These are phyloP conservation scores for Pristis pectinata DNA, from an alignment of 2,797 vertebrate genomes.

Conservation along the genomic window DNA sequence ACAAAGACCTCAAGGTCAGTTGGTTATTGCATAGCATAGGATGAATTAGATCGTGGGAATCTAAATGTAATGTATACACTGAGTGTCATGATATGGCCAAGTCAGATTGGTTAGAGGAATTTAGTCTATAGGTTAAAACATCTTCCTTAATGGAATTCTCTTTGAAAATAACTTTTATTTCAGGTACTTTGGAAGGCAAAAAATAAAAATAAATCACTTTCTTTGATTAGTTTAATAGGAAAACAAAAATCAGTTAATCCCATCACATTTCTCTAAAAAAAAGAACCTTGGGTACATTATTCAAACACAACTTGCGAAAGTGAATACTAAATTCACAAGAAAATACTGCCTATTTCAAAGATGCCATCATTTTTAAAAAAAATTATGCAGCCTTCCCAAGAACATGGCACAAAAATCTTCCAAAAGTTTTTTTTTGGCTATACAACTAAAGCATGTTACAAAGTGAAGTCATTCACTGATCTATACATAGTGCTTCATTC, in stretches of 20 bases:
- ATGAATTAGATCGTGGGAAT: neutral
- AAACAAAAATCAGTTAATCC: conserved; percentile 13
- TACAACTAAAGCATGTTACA: conserved; percentile 47
- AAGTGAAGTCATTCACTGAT: conserved; percentile 48
- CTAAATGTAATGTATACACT: neutral
- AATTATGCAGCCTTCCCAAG: conserved; percentile 44
- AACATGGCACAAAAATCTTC: conserved; percentile 44
- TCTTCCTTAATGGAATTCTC: neutral
- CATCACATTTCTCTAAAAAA: conserved; percentile 19
- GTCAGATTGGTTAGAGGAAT: neutral
- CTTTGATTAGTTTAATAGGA: conserved; percentile 34
- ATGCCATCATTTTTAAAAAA: neutral
- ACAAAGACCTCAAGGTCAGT: neutral
- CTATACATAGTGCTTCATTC: conserved; percentile 47
- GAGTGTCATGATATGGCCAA: neutral
- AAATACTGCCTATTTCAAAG: conserved; percentile 51
- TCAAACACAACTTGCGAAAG: neutral
- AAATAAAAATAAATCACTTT: conserved; percentile 16
- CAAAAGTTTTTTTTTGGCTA: conserved; percentile 46
- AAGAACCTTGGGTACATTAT: neutral
- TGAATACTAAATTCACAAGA: conserved; percentile 51
- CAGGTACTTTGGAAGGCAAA: neutral
- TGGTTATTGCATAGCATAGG: neutral
- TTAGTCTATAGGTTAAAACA: neutral
- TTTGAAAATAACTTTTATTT: conserved; percentile 33